phyloP scores from a whole-genome alignment of 2,113 vertebrate species.

The Scartelaos histophorus region DNA sequence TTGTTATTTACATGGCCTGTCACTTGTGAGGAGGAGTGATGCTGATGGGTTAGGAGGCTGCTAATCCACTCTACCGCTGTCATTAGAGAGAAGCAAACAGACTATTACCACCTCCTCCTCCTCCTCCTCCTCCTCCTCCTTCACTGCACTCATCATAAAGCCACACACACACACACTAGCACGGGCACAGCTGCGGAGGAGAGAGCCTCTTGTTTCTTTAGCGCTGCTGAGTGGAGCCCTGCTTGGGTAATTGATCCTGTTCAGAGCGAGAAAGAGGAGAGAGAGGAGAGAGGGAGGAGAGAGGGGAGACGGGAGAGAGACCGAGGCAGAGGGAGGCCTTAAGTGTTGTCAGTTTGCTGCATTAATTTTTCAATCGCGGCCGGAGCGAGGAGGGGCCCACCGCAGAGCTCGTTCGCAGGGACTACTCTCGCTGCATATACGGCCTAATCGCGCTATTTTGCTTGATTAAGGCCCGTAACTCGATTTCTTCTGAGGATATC shows the following conservation, averaged over 20 bases:
- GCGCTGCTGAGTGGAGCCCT: slow-evolving; percentile 69
- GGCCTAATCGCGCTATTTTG: neutral
- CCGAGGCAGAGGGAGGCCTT: slow-evolving; percentile 61
- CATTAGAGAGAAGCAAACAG: slow-evolving; percentile 75
- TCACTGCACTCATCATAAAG: slow-evolving; percentile 61
- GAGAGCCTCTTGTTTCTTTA: slow-evolving; percentile 67
- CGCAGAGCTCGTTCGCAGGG: slow-evolving; percentile 56
- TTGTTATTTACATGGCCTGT: slow-evolving; percentile 71
- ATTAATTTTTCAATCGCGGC: slow-evolving; percentile 78
- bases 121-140: slow-evolving; percentile 53
- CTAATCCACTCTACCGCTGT: slow-evolving; percentile 74
- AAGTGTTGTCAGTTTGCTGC: slow-evolving; percentile 76
- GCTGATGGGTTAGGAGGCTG: slow-evolving; percentile 69
- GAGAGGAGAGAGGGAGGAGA: too few species aligned
- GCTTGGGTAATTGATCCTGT: slow-evolving; percentile 80
- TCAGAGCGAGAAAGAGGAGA: slow-evolving; percentile 56
- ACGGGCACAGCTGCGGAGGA: slow-evolving; percentile 48
- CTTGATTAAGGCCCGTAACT: neutral
- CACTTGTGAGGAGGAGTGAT: slow-evolving; percentile 66
- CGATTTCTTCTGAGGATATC: neutral
- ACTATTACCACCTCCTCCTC: slow-evolving; percentile 71
- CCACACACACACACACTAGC: slow-evolving; percentile 25
- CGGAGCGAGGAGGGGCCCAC: slow-evolving; percentile 62
- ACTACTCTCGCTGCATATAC: slow-evolving; percentile 29
- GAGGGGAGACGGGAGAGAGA: slow-evolving; percentile 18